Conservation (phyloP, 2,113 vertebrate species). For the Tor tambroides region DNA sequence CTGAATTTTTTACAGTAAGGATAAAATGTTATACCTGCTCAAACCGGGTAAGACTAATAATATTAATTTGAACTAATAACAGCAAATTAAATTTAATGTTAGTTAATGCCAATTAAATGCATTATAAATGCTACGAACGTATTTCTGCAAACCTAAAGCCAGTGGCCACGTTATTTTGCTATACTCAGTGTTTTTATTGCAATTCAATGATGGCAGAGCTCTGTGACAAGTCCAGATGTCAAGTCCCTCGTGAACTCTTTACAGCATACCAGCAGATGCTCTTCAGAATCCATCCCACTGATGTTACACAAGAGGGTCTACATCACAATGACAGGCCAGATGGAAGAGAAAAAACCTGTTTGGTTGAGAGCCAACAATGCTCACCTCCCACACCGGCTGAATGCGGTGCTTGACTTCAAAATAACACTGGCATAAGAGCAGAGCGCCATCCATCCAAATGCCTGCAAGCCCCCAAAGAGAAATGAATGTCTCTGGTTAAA, state of each 20-base stretch:
- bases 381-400: slow-evolving; percentile 6
- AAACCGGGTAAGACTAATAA: too few relatives aligned
- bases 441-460: slow-evolving; percentile 14
- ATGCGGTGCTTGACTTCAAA: slow-evolving; percentile 11
- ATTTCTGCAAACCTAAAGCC: neutral
- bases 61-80: too few relatives aligned
- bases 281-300: neutral
- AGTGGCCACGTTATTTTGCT: neutral
- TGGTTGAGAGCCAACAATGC: slow-evolving; percentile 35
- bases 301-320: neutral
- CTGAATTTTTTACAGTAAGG: too few relatives aligned
- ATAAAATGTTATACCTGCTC: too few relatives aligned
- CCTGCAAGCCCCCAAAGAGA: slow-evolving; percentile 12
- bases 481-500: neutral
- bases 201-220: slow-evolving; percentile 7
- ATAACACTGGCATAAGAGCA: slow-evolving; percentile 12
- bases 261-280: neutral
- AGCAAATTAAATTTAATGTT: too few relatives aligned
- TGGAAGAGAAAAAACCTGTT: slow-evolving; percentile 22
- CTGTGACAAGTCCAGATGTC: slow-evolving; percentile 20
- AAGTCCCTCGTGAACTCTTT: slow-evolving; percentile 1
- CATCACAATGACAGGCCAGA: slow-evolving; percentile 42
- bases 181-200: neutral
- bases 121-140: neutral
- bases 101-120: too few relatives aligned